phyloP scores from a whole-genome alignment of 2,888 invertebrate species.

The Plutella xylostella region DNA sequence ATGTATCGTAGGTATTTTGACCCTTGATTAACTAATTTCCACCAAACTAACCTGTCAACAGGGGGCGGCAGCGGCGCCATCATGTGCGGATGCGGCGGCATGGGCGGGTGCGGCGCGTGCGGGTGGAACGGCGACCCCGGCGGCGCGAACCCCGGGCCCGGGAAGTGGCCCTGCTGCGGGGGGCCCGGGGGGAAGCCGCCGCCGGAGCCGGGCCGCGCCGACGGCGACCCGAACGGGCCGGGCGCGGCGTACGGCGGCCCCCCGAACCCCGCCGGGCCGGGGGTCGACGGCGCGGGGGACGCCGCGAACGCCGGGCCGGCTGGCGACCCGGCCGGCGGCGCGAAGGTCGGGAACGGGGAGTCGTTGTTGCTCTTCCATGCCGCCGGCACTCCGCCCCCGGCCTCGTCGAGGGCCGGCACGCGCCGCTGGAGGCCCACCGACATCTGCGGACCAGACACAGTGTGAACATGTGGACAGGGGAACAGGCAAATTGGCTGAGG shows the following conservation, averaged over 20 bases:
- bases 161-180: constrained; percentile 74
- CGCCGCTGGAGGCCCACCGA: constrained; percentile 88
- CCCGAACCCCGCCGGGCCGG: constrained; percentile 81
- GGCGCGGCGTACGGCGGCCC: constrained; percentile 74
- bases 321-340: constrained; percentile 82
- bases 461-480: too few species aligned
- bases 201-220: constrained; percentile 81
- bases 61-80: constrained; percentile 77
- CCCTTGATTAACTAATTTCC: too few species aligned
- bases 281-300: constrained; percentile 76
- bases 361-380: constrained; percentile 78
- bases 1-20: too few species aligned
- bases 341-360: constrained; percentile 81
- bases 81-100: constrained; percentile 76
- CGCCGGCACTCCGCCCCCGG: constrained; percentile 53
- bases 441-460: constrained; percentile 42
- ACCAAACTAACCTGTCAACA: constrained; percentile 81
- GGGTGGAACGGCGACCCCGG: constrained; percentile 85
- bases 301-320: constrained; percentile 78
- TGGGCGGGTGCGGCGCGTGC: constrained; percentile 88
- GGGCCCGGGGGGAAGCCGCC: constrained; percentile 87
- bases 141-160: constrained; percentile 79
- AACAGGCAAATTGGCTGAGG: too few species aligned
- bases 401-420: constrained; percentile 67
- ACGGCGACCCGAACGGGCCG: constrained; percentile 73